Evolutionary conservation across 2,888 invertebrate species (phyloP), one percentile per base, ranked within the genome.

Genomic region (Melolontha melolontha): DNA sequence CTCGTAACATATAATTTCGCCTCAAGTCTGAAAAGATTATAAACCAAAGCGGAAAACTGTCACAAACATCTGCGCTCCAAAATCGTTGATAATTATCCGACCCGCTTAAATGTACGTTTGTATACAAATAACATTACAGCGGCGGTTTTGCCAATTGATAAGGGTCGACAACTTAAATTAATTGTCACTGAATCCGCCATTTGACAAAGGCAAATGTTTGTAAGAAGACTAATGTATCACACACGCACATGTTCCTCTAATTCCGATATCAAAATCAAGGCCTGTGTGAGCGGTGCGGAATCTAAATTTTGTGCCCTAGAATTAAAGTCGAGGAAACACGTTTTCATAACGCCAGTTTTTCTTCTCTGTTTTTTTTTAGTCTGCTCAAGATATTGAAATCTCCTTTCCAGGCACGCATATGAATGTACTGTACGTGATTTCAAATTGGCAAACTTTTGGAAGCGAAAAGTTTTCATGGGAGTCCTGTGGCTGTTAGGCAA

Each of bases 121-220:
- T 44, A 44, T 47, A 59, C 59, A 59, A 47, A 59, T 59, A 59
- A 59, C 59, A 47, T 59, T 59, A 59, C 59, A 12, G 59, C 27
- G 44, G 59, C 59, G 59, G 59, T 59, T 59, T 59, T 44, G 59
- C 44, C 59, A 44, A 66, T 50, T 66, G 66, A 66, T 49, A 50
- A 66, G 66, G 66, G 66, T 66, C 57, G 57, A 66, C 57, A 57
- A 50, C 50, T 59, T 66, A 66, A 66, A 66, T 66, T 66, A 66
- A 66, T 66, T 66, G 66, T 59, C 57, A 55, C 50, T 57, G 50
- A 42, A 42, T 66, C 59, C 59, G 22, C 50, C 57, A 22, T 55
- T 59, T 59, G 59, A 59, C 59, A 59, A 59, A 59, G 59, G 59
- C 14, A 59, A 44, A 59, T 44, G 59, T 59, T 14, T 29, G 51